Conservation (phyloP, 2,888 invertebrate genomes). For the Lepidochitona cinerea region DNA sequence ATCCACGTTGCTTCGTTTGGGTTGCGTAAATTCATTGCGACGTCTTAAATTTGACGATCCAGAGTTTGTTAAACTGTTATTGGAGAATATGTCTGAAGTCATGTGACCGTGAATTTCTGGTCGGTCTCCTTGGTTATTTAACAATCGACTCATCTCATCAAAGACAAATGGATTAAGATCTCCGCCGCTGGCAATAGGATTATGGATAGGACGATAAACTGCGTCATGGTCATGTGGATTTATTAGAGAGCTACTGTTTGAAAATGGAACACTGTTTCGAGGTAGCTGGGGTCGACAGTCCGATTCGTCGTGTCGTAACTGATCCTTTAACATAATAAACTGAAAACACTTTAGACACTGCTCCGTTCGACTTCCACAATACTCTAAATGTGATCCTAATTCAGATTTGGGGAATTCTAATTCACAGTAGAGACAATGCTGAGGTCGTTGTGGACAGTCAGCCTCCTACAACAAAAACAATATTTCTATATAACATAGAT, state of each 20-base stretch:
- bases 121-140: constrained; percentile 10
- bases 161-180: constrained; percentile 30
- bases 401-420: constrained; percentile 77
- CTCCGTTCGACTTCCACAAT: constrained; percentile 82
- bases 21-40: neutral
- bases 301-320: constrained; percentile 77
- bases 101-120: neutral
- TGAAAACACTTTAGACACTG: constrained; percentile 79
- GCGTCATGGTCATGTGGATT: neutral
- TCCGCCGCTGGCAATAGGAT: neutral
- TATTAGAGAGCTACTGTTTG: neutral
- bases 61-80: too few species aligned
- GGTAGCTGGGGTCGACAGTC: constrained; percentile 50
- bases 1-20: neutral
- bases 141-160: constrained; percentile 31
- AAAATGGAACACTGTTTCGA: constrained; percentile 25
- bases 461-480: constrained; percentile 71
- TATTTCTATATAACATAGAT: too few species aligned
- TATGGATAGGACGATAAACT: neutral
- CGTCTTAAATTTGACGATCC: neutral
- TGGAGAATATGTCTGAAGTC: neutral
- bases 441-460: constrained; percentile 75
- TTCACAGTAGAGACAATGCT: constrained; percentile 79
- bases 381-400: constrained; percentile 78
- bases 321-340: constrained; percentile 81